phyloP scores from a whole-genome alignment of 1,140 invertebrate species.

The Aethina tumida region DNA sequence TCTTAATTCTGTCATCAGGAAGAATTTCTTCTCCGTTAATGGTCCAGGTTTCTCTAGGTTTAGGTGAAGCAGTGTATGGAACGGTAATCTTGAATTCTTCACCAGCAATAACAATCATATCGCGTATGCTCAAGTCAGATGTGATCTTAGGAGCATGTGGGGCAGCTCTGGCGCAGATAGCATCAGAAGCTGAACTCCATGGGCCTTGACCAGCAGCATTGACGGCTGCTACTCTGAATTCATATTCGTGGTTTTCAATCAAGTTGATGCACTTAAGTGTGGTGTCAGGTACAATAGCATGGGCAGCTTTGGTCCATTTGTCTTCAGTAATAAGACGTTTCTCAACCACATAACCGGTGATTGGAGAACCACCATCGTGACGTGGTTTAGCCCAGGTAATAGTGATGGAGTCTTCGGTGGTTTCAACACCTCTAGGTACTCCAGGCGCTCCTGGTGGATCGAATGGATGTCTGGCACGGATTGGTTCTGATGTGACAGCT shows the following conservation, averaged over 20 bases:
- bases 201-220: slow-evolving; percentile 92
- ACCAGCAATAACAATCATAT: slow-evolving; percentile 91
- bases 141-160: slow-evolving; percentile 86
- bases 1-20: slow-evolving; percentile 73
- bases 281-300: slow-evolving; percentile 69
- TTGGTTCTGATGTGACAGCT: slow-evolving; percentile 74
- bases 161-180: slow-evolving; percentile 78
- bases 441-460: slow-evolving; percentile 84
- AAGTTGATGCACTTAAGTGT: slow-evolving; percentile 76
- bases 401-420: slow-evolving; percentile 88
- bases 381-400: slow-evolving; percentile 88
- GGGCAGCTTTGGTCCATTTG: slow-evolving; percentile 84
- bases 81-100: slow-evolving; percentile 94
- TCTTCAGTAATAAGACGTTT: slow-evolving; percentile 81
- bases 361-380: slow-evolving; percentile 85
- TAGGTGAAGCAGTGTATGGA: slow-evolving; percentile 82
- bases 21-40: slow-evolving; percentile 78
- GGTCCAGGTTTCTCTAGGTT: slow-evolving; percentile 79
- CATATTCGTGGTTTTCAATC: slow-evolving; percentile 92
- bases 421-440: slow-evolving; percentile 72
- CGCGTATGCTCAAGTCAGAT: slow-evolving; percentile 82
- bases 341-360: slow-evolving; percentile 88
- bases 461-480: slow-evolving; percentile 92
- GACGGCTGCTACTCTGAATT: slow-evolving; percentile 93
- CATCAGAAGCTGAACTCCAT: slow-evolving; percentile 82